phyloP scores from a whole-genome alignment of 1,140 invertebrate species.

The Epicauta chinensis region DNA sequence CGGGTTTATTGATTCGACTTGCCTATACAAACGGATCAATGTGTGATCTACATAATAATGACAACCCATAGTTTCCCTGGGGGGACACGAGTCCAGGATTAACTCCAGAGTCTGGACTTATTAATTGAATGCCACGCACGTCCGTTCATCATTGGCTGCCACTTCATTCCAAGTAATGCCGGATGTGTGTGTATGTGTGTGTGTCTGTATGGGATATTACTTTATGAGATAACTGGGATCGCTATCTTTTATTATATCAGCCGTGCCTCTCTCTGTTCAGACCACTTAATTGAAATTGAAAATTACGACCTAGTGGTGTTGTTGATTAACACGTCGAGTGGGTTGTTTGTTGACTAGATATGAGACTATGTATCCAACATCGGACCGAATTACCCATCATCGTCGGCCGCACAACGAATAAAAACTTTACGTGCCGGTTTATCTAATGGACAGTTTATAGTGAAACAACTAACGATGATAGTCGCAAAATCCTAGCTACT shows the following conservation, averaged over 20 bases:
- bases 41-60: conserved; percentile 43
- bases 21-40: conserved; percentile 35
- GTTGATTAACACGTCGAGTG: conserved; percentile 23
- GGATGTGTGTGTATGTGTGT: conserved; percentile 33
- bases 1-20: conserved; percentile 33
- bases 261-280: conserved; percentile 8
- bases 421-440: conserved; percentile 17
- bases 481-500: too few species aligned
- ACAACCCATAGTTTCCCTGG: conserved; percentile 33
- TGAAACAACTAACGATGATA: too few species aligned
- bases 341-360: conserved; percentile 3
- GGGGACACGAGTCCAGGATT: conserved; percentile 39
- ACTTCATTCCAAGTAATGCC: conserved; percentile 33
- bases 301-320: conserved; percentile 27
- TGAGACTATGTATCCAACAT: neutral
- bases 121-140: conserved; percentile 42
- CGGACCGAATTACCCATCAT: conserved; percentile 10
- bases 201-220: conserved; percentile 30
- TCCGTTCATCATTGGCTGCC: conserved; percentile 41
- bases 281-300: conserved; percentile 36
- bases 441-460: conserved; percentile 15
- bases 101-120: conserved; percentile 37
- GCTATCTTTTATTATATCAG: conserved; percentile 35
- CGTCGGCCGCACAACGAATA: conserved; percentile 7
- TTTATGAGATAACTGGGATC: conserved; percentile 36